Base-by-base conservation (phyloP, 92 coral and sea anemone genomes). In the Porites lobata region DNA sequence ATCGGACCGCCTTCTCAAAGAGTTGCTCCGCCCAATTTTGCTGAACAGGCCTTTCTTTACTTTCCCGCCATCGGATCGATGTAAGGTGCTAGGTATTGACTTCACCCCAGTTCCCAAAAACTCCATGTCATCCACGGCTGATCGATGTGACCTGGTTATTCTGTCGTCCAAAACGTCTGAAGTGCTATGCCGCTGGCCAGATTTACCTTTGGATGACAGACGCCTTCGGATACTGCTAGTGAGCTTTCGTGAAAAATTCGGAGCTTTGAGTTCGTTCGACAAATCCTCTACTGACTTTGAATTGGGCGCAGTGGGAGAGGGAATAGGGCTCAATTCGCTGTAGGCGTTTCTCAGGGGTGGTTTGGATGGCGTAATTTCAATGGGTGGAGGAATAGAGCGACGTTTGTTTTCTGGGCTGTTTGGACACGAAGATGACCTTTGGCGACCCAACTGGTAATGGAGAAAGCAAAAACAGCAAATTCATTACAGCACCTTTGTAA, bases 1-100 rank as follows among this genome's bases (percentile, higher is more conserved):
- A 63, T 95, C 98, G 7, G 98, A 95, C 81, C 91, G 85, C 74
- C 98, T 81, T 69, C 98, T 91, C 21, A 95, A 21, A 20, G 98
- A 95, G 79, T 95, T 91, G 62, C 8, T 84, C 4, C 94, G 89
- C 62, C 78, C 86, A 21, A 85, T 90, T 86, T 93, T 91, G 52
- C 93, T 85, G 53, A 95, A 87, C 15, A 92, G 87, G 18, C 95
- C 89, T 75, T 88, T 89, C 80, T 95, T 94, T 54, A 91, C 57
- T 68, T 93, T 95, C 54, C 94, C 93, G 85, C 93, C 89, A 62
- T 79, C 85, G 47, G 74, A 67, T 7, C 91, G 66, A 63, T 82
- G 65, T 65, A 92, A 72, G 58, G 81, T 71, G 43, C 78, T 79
- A 10, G 79, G 83, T n/a, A 76, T 68, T 9, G 91, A 29, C 19